phyloP scores from a whole-genome alignment of 2,888 invertebrate genomes.

The Fabriciana adippe region DNA sequence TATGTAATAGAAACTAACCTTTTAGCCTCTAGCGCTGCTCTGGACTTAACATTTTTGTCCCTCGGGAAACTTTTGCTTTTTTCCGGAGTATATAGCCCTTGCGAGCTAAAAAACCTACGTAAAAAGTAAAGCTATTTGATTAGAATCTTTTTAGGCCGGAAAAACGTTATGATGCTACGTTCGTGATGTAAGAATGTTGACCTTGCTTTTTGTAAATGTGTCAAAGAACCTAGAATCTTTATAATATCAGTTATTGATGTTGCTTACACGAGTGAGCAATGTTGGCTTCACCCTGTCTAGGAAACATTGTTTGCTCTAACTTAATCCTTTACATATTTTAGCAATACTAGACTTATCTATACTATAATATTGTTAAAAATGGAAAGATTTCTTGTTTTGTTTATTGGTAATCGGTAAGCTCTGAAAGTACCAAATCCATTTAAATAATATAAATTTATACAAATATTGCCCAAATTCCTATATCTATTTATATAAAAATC shows the following conservation, averaged over 20 bases:
- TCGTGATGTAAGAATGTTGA: constrained; percentile 29
- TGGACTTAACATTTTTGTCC: constrained; percentile 34
- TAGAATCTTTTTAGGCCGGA: constrained; percentile 33
- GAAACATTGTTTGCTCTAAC: too few species aligned
- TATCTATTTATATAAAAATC: too few species aligned
- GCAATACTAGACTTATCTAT: too few species aligned
- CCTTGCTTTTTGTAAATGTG: constrained; percentile 22
- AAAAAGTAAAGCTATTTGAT: constrained; percentile 29
- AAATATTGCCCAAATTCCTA: too few species aligned
- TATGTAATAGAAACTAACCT: constrained; percentile 29
- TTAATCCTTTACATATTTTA: too few species aligned
- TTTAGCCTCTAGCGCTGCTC: constrained; percentile 25
- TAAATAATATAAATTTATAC: too few species aligned
- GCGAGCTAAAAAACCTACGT: constrained; percentile 21
- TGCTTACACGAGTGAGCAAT: neutral
- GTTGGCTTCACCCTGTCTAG: too few species aligned
- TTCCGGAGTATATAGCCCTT: constrained; percentile 27
- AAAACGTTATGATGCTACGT: constrained; percentile 30
- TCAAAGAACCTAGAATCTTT: constrained; percentile 15
- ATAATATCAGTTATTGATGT: constrained; percentile 3
- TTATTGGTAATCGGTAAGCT: too few species aligned
- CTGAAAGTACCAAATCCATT: too few species aligned
- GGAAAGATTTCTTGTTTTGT: too few species aligned
- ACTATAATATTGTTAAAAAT: too few species aligned
- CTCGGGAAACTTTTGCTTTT: constrained; percentile 34